A percentile compares a stretch with the other conserved stretches of the same genome.
These are phyloP conservation scores for Petrosia ficiformis DNA, from an alignment of 37 sponge, comb jelly and placozoan species.

Conservation along the genomic window DNA sequence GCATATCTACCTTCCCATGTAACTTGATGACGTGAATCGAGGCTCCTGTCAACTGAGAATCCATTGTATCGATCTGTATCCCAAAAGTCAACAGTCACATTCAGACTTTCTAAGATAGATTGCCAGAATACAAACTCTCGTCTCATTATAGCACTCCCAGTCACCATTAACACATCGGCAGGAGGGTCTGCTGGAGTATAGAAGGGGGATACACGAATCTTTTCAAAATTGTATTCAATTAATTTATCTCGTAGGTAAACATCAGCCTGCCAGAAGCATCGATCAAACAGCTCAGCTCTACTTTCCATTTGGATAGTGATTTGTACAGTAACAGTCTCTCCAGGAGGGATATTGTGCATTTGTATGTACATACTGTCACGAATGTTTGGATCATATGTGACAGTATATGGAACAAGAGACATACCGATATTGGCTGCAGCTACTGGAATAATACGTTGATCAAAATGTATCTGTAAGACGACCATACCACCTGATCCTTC, in stretches of 20 bases:
- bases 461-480: slow-evolving; percentile 46
- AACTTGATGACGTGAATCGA: slow-evolving; percentile 12
- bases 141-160: slow-evolving; percentile 26
- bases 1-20: slow-evolving; percentile 41
- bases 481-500: slow-evolving; percentile 59
- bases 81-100: slow-evolving; percentile 60
- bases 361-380: slow-evolving; percentile 63
- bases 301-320: slow-evolving; percentile 60
- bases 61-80: slow-evolving; percentile 62
- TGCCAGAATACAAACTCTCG: slow-evolving; percentile 77
- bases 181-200: slow-evolving; percentile 44
- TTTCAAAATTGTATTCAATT: slow-evolving; percentile 53
- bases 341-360: slow-evolving; percentile 48
- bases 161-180: slow-evolving; percentile 65
- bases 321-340: slow-evolving; percentile 16
- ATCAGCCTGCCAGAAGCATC: slow-evolving; percentile 64
- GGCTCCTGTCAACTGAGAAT: slow-evolving; percentile 34
- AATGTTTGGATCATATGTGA: slow-evolving; percentile 43
- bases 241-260: slow-evolving; percentile 65
- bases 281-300: slow-evolving; percentile 68
- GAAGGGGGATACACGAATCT: slow-evolving; percentile 58
- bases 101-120: slow-evolving; percentile 32
- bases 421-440: slow-evolving; percentile 12
- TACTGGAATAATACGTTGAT: slow-evolving; percentile 55
- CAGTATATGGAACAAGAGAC: slow-evolving; percentile 37